A percentile compares a stretch with the other conserved stretches of the same genome.
Conservation (phyloP, 2,888 invertebrate genomes). For the Apodemia duryi region DNA sequence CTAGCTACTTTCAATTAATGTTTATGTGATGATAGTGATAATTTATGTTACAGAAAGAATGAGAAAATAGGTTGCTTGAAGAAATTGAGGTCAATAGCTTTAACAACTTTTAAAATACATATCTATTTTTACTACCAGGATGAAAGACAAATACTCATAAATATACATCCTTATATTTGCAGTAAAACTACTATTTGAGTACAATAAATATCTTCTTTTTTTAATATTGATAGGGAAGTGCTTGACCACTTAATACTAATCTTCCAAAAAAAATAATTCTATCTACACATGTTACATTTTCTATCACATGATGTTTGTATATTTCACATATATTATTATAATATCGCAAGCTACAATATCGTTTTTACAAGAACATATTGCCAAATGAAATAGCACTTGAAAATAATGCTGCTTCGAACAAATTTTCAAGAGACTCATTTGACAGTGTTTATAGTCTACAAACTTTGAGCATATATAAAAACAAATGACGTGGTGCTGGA, state of each 20-base stretch:
- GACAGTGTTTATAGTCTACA: constrained; percentile 4
- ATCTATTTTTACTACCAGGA: neutral
- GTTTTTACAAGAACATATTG: too few species aligned
- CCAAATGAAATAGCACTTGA: neutral
- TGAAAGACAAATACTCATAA: neutral
- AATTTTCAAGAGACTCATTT: neutral
- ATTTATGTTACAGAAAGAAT: neutral
- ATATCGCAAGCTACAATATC: too few species aligned
- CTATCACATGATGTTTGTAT: too few species aligned
- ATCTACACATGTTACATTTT: too few species aligned
- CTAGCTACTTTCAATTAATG: neutral
- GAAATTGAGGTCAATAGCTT: constrained; percentile 5
- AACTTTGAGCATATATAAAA: constrained; percentile 1
- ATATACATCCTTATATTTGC: neutral
- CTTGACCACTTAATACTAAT: too few species aligned
- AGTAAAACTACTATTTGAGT: neutral
- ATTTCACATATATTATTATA: too few species aligned
- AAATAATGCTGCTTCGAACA: neutral
- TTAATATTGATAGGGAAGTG: too few species aligned
- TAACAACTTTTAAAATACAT: neutral
- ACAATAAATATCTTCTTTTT: too few species aligned
- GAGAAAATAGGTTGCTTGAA: neutral
- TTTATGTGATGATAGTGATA: neutral
- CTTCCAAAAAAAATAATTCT: too few species aligned
- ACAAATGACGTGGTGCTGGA: constrained; percentile 2